Conservation (phyloP, 2,113 vertebrate genomes). For the Tinamus guttatus region DNA sequence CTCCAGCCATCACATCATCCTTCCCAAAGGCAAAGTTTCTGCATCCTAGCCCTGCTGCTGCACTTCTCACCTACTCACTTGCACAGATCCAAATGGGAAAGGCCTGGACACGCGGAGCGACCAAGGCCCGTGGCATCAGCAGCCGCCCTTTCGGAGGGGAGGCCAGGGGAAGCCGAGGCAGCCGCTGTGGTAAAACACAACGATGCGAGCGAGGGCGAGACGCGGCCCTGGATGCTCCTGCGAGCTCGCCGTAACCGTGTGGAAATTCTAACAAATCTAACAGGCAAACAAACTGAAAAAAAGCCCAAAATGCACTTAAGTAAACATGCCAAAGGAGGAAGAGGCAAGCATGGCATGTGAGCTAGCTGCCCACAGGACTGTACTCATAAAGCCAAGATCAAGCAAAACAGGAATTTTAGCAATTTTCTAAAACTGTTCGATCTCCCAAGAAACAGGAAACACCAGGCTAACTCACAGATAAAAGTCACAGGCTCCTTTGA, state of each 20-base stretch:
- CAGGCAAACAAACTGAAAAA: too few species aligned
- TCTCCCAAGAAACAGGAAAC: rapidly evolving
- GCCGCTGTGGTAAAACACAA: background rate
- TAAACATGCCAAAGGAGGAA: too few species aligned
- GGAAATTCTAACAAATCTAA: too few species aligned
- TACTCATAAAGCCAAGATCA: rapidly evolving
- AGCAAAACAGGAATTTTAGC: too few species aligned
- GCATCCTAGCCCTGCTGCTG: rapidly evolving
- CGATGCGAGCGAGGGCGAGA: rapidly evolving
- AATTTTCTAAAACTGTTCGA: rapidly evolving
- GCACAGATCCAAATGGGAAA: too few species aligned
- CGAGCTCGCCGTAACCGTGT: rapidly evolving
- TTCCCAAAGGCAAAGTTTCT: rapidly evolving
- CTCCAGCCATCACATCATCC: background rate
- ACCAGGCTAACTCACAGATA: too few species aligned
- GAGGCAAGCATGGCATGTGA: rapidly evolving
- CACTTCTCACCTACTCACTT: rapidly evolving
- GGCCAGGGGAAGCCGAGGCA: rapidly evolving
- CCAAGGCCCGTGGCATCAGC: rapidly evolving
- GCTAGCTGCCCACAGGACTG: background rate
- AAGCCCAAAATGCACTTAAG: too few species aligned
- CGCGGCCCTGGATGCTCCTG: rapidly evolving
- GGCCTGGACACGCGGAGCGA: rapidly evolving
- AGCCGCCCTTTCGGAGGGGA: too few species aligned
- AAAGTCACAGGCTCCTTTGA: background rate